Evolutionary conservation across 2,113 vertebrate genomes (phyloP).

Genomic region (Vidua macroura): DNA sequence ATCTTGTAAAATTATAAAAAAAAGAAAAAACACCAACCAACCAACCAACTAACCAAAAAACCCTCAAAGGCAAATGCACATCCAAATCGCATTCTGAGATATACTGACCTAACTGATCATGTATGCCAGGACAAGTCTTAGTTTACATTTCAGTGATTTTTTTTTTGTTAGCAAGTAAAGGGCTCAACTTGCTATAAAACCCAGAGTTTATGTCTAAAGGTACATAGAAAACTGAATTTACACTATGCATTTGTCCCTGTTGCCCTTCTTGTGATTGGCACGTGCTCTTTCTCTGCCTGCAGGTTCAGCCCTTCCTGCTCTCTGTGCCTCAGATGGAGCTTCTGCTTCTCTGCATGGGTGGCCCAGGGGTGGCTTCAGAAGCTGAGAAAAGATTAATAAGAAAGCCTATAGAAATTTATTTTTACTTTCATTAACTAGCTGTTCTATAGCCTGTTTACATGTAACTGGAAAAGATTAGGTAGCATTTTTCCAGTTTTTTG

Average conservation of each 20-base stretch:
- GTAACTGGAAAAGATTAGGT: not conserved
- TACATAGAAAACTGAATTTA: not conserved
- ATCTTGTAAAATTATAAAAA: not conserved
- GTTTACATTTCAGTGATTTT: not conserved
- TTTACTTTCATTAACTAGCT: not conserved
- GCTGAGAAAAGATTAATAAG: not conserved
- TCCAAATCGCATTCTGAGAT: not conserved
- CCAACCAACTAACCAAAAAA: too few species aligned
- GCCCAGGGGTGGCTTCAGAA: not conserved
- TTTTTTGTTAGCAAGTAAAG: not conserved
- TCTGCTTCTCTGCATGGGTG: not conserved
- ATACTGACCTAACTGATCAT: not conserved
- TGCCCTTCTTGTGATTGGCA: not conserved
- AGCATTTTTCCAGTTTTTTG: not conserved
- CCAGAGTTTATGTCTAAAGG: not conserved
- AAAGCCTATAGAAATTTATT: not conserved
- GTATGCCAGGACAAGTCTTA: not conserved
- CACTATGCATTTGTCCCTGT: not conserved
- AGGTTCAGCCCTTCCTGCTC: not conserved
- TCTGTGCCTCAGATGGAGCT: not conserved
- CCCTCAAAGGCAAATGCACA: not conserved
- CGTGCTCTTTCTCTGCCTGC: not conserved
- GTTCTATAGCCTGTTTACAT: not conserved
- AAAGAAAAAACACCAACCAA: not conserved
- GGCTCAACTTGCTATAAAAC: not conserved